Percentiles rank a stretch among this genome's conserved stretches.
phyloP scores from a whole-genome alignment of 2,888 invertebrate species.

The Pammene aurita region DNA sequence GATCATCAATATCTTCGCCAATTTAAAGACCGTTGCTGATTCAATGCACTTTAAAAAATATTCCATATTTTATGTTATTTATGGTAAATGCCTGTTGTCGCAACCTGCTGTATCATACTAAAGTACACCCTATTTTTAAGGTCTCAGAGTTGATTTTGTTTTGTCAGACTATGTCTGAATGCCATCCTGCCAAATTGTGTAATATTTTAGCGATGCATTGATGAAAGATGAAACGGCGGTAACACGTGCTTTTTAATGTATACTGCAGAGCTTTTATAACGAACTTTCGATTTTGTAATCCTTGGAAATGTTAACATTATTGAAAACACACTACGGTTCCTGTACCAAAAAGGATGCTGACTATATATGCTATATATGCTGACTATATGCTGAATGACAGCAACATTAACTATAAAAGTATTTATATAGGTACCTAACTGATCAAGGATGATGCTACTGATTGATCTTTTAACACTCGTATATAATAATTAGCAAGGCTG shows the following conservation, averaged over 20 bases:
- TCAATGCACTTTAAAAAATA: slow-evolving; percentile 16
- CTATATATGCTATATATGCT: no score
- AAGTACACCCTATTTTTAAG: slow-evolving; percentile 45
- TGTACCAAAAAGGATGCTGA: no score
- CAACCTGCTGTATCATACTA: slow-evolving; percentile 38
- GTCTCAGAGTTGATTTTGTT: slow-evolving; percentile 45
- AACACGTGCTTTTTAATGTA: slow-evolving; percentile 10
- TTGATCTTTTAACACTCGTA: no score
- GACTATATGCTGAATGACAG: no score
- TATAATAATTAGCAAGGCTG: no score
- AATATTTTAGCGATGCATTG: not conserved
- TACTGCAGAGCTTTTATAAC: not conserved
- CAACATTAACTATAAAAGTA: no score
- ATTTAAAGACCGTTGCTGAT: slow-evolving; percentile 8
- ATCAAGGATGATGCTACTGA: no score
- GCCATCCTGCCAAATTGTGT: no score
- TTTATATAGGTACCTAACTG: no score
- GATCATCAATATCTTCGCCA: not conserved
- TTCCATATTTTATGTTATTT: slow-evolving; percentile 46
- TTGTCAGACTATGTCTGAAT: not conserved
- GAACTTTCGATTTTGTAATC: no score
- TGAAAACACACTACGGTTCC: no score
- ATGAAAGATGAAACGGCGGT: not conserved
- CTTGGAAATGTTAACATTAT: no score
- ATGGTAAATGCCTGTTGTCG: slow-evolving; percentile 45